phyloP scores from a whole-genome alignment of 2,797 vertebrate species.

The Lepus townsendii region DNA sequence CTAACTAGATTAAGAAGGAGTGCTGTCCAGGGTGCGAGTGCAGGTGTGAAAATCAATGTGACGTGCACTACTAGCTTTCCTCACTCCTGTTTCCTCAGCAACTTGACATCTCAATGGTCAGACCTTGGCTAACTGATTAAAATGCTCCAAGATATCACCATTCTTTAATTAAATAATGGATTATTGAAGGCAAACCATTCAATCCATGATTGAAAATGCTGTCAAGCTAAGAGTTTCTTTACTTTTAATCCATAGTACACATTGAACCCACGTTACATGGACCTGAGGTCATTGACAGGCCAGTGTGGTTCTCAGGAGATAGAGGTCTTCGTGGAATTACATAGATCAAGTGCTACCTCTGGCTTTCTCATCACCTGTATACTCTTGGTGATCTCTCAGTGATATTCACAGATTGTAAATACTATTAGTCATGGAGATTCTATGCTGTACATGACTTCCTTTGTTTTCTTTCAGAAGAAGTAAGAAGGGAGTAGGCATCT shows the following conservation, averaged over 20 bases:
- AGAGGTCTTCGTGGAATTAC: background rate
- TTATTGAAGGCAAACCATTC: conserved; percentile 63
- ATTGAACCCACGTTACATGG: background rate
- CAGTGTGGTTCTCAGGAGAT: background rate
- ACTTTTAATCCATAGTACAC: background rate
- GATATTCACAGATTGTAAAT: background rate
- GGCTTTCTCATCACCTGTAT: fast-evolving
- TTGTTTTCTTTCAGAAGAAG: background rate
- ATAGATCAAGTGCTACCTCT: fast-evolving
- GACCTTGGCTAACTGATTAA: conserved; percentile 49
- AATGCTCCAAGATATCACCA: conserved; percentile 27
- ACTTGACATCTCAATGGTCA: background rate
- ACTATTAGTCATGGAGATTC: background rate
- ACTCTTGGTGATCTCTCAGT: background rate
- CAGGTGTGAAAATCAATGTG: fast-evolving
- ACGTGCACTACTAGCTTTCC: fast-evolving
- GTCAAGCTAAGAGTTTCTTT: conserved; percentile 4
- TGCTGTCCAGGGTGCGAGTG: fast-evolving
- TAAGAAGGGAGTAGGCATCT: background rate
- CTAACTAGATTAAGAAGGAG: background rate
- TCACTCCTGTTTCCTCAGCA: background rate
- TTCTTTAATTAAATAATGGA: conserved; percentile 64
- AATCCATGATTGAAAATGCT: conserved; percentile 39
- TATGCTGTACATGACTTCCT: background rate
- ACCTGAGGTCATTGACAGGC: background rate